A percentile compares a stretch with the other conserved stretches of the same genome.
These are phyloP conservation scores for Dipodomys stephensi DNA, from an alignment of 2,113 vertebrate genomes.

Conservation along the genomic window DNA sequence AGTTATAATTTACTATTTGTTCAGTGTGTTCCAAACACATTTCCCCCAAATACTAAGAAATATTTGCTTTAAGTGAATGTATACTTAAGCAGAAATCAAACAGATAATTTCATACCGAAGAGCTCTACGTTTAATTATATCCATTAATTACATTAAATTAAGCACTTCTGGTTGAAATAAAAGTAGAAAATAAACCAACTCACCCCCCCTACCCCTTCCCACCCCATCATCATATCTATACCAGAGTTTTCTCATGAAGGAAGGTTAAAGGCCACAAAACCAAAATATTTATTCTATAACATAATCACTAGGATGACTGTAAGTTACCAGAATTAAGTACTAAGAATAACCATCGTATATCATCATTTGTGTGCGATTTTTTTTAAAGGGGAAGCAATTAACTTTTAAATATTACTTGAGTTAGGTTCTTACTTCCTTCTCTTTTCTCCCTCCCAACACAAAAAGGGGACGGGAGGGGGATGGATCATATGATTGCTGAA, in stretches of 20 bases:
- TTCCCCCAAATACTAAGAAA: background rate
- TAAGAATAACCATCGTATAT: conserved; percentile 15
- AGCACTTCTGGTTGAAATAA: conserved; percentile 36
- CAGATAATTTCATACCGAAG: conserved; percentile 41
- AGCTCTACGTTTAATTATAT: conserved; percentile 21
- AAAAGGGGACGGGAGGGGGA: background rate
- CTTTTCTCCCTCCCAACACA: background rate
- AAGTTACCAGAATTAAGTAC: conserved; percentile 6
- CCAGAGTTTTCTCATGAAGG: background rate
- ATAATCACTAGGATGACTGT: background rate
- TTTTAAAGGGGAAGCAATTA: background rate
- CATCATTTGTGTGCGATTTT: background rate
- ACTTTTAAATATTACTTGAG: conserved; percentile 2
- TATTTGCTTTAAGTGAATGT: background rate
- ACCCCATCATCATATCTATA: background rate
- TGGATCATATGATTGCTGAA: background rate
- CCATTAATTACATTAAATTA: conserved; percentile 25
- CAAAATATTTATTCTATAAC: background rate
- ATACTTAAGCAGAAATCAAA: conserved; percentile 31
- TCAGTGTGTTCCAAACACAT: background rate
- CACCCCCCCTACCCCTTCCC: too few species aligned
- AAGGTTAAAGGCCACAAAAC: conserved; percentile 20
- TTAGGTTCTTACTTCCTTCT: background rate
- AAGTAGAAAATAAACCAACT: conserved; percentile 18
- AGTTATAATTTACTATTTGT: background rate